These are phyloP conservation scores for Dendrolimus kikuchii DNA, from an alignment of 1,140 invertebrate genomes.

Conservation along the genomic window DNA sequence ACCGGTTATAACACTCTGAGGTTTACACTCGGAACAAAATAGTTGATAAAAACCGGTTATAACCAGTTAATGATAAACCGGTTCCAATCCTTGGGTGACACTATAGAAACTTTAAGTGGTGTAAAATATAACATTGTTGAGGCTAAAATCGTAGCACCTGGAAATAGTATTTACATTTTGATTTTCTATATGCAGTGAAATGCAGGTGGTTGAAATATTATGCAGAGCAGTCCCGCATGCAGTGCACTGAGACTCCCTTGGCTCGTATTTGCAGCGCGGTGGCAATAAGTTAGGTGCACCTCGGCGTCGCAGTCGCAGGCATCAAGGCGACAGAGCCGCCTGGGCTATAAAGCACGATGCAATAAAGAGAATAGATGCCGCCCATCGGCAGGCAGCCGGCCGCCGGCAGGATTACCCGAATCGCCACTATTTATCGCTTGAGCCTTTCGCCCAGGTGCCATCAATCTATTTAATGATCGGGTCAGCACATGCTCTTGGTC, in stretches of 20 bases:
- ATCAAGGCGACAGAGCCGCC: constrained; percentile 45
- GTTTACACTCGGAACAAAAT: too few relatives aligned
- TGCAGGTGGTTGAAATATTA: background rate
- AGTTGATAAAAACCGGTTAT: too few relatives aligned
- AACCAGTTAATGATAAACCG: too few relatives aligned
- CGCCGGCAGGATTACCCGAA: constrained; percentile 65
- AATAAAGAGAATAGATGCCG: constrained; percentile 71
- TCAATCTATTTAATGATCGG: constrained; percentile 72
- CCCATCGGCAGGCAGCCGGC: constrained; percentile 58
- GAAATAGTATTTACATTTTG: too few relatives aligned
- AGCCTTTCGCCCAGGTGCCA: constrained; percentile 68
- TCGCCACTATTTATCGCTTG: constrained; percentile 70
- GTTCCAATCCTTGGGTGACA: too few relatives aligned
- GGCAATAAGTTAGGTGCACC: constrained; percentile 53
- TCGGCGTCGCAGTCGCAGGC: constrained; percentile 50
- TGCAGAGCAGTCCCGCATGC: too few relatives aligned
- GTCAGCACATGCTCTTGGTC: constrained; percentile 65
- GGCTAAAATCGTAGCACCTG: too few relatives aligned
- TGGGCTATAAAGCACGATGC: constrained; percentile 63
- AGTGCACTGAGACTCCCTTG: too few relatives aligned
- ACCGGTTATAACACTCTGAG: too few relatives aligned
- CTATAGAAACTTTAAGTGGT: too few relatives aligned
- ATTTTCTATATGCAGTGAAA: too few relatives aligned
- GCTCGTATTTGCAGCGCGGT: constrained; percentile 27
- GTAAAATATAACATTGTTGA: too few relatives aligned